Conservation (phyloP, 2,797 vertebrate genomes). For the Propithecus perrieri region DNA sequence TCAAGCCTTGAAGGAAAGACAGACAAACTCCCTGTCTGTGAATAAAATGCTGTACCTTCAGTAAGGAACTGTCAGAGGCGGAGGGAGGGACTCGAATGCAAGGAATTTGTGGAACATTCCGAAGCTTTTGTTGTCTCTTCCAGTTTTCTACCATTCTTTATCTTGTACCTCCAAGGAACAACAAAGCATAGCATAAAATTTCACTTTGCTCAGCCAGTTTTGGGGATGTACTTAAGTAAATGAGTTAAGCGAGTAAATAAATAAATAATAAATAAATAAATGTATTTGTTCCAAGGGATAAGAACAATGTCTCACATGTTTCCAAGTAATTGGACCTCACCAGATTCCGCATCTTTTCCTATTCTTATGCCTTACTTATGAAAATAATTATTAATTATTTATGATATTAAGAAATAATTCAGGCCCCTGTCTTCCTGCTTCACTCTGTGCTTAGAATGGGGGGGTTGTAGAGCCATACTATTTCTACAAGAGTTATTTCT, state of each 20-base stretch:
- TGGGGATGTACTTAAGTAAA: neutral
- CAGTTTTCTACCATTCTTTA: slow-evolving; percentile 54
- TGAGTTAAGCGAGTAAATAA: neutral
- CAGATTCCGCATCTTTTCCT: neutral
- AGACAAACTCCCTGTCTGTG: neutral
- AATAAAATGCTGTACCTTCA: slow-evolving; percentile 61
- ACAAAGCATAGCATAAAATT: slow-evolving; percentile 23
- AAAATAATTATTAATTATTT: neutral
- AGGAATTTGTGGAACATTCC: slow-evolving; percentile 6
- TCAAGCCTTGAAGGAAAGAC: neutral
- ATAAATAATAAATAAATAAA: neutral
- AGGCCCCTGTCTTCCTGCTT: neutral
- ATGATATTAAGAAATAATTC: neutral
- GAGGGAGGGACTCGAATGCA: slow-evolving; percentile 18
- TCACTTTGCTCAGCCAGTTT: neutral
- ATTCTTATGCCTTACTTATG: fast-evolving
- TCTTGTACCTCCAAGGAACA: neutral
- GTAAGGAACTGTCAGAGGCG: neutral
- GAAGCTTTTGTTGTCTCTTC: slow-evolving; percentile 21
- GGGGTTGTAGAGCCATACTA: neutral
- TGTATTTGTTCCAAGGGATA: neutral
- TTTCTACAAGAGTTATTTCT: neutral
- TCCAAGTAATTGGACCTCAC: neutral
- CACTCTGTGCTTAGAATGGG: neutral
- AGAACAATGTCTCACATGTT: neutral